These are phyloP conservation scores for Linurgus olivaceus DNA, from an alignment of 2,797 vertebrate species.

Conservation along the genomic window DNA sequence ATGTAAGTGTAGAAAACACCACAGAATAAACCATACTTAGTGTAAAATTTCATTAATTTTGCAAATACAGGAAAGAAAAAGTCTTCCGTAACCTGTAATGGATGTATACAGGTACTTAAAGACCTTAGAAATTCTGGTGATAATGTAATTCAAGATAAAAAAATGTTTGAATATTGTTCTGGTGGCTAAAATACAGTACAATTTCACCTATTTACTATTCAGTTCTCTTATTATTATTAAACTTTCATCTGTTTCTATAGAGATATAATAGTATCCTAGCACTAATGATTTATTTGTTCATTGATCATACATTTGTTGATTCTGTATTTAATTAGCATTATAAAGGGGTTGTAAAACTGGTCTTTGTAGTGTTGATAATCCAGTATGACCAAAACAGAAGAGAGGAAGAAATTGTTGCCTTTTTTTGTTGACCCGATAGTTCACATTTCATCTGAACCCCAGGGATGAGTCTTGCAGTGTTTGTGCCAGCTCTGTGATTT, in stretches of 20 bases:
- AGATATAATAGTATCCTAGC: background rate
- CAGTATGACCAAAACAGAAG: background rate
- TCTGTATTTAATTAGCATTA: background rate
- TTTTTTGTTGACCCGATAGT: background rate
- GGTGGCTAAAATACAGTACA: background rate
- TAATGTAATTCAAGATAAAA: background rate
- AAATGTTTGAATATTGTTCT: background rate
- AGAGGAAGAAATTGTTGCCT: background rate
- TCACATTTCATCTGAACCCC: background rate
- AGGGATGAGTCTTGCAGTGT: accelerated
- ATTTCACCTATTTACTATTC: background rate
- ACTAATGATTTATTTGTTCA: background rate
- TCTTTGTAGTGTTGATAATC: background rate
- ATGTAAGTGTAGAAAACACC: too few species aligned
- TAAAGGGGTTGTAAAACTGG: background rate
- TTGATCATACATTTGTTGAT: background rate
- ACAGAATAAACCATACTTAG: background rate
- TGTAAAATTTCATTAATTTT: background rate
- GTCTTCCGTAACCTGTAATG: background rate
- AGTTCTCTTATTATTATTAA: background rate
- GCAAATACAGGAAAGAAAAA: background rate
- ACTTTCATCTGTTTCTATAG: background rate
- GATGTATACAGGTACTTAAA: background rate
- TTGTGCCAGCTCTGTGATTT: background rate
- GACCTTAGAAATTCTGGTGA: background rate